Evolutionary conservation across 1,140 invertebrate species (phyloP), one percentile per base, ranked within the genome.

Genomic region (Drosophila setifemur): DNA sequence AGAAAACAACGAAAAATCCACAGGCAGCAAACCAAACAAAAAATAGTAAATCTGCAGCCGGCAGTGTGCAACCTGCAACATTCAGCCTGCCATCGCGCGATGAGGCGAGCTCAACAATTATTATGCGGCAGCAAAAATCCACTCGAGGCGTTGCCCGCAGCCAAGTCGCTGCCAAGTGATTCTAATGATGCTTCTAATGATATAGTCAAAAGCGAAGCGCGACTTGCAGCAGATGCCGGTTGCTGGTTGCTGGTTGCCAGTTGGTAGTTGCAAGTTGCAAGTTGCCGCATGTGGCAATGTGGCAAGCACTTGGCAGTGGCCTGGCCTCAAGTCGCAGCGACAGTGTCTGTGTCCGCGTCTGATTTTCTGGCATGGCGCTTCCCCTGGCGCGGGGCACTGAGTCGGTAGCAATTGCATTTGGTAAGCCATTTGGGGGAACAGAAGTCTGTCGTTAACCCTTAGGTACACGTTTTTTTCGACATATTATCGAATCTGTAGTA

Each of bases 141-240:
- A 85, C 81, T 85, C 53, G 54, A 85, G 81, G 81, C 81, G 81
- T 85, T 85, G 75, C 81, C 81, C 81, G 66, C 68, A 85, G 71
- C 53, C 67, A 64, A 64, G 76, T 55, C 81, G 60, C 81, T 85
- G 81, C 75, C 81, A 85, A 85, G 81, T 85, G 81, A 85, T 85
- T 85, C 81, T 85, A 86, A 85, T 85, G 81, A 85, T 85, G 82
- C 81, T 85, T 85, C 81, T 85, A 85, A 86, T 85, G 81, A 85
- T 85, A 85, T 86, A 85, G 81, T 83, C 79, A 79, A 83, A 83
- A 83, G 81, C 71, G 57, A 85, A 83, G 81, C 60, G 49, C 70
- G 44, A 40, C 60, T 63, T 8, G 57, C 42, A 40, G 57, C 42
- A 12, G 25, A 21, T 52, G 49, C 49, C 7, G 23, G 35, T 28